Conservation (phyloP, 2,113 vertebrate species). For the Mystacornis crossleyi region DNA sequence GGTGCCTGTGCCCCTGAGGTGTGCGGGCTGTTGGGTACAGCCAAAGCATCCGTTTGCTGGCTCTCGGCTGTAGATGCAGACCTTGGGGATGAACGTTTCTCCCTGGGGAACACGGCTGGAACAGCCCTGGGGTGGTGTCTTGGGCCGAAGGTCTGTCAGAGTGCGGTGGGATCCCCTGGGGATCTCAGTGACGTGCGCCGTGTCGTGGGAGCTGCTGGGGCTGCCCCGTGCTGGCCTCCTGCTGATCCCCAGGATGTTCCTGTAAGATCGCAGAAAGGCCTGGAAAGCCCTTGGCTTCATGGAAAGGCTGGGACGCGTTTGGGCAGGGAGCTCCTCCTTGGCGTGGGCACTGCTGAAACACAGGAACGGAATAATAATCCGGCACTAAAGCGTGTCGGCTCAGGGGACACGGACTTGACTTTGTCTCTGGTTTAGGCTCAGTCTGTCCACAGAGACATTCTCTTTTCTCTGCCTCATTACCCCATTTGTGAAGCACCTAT, state of each 20-base stretch:
- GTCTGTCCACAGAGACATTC: not conserved
- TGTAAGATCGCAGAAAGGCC: not conserved
- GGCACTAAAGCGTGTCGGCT: accelerated
- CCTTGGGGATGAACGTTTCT: not conserved
- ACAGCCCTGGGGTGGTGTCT: accelerated
- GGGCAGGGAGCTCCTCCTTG: not conserved
- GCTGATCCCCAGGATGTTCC: not conserved
- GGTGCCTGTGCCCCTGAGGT: accelerated
- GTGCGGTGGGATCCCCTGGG: accelerated
- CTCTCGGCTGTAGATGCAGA: not conserved
- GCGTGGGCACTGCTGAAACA: not conserved
- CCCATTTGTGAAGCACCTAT: slow-evolving; percentile 8
- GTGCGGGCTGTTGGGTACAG: accelerated
- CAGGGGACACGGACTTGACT: not conserved
- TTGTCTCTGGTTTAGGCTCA: not conserved
- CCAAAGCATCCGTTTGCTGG: not conserved
- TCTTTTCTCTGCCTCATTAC: slow-evolving; percentile 37
- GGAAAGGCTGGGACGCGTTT: not conserved
- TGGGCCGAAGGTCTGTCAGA: not conserved
- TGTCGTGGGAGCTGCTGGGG: not conserved
- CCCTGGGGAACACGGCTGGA: accelerated
- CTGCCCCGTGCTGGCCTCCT: accelerated
- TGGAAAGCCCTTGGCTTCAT: not conserved
- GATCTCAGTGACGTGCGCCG: accelerated
- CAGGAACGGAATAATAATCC: not conserved